Evolutionary conservation across 1,140 invertebrate species (phyloP), one percentile per base, ranked within the genome.

Genomic region (Brachionus paranguensis): DNA sequence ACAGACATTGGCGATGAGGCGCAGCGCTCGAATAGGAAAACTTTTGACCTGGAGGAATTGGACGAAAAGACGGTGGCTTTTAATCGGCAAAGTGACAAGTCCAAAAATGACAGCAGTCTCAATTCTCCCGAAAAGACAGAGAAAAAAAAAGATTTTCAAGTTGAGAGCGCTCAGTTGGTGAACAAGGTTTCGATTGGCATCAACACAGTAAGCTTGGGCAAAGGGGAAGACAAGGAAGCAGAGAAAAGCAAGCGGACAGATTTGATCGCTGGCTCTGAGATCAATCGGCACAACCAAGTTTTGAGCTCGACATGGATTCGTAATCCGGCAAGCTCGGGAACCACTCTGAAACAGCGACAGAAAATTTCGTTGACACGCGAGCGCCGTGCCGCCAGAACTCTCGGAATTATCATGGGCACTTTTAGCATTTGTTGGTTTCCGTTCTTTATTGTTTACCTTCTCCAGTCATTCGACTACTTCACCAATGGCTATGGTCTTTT

Each of bases 371-470:
- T 97, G 84, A 97, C 98, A 85, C 96, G 98, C 87, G 97, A 99
- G 90, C 95, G 98, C 86, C 91, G 97, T 74, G 97, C 97, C 0
- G 99, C 97, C 0, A 91, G 99, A 4, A 97, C 99, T 84, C 90
- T 99, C 68, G 97, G 97, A 45, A 92, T 99, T 68, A 99, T 99
- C 85, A 98, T 99, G 95, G 96, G 96, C 79, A 96, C 96, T 84
- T 99, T 99, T 89, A 99, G 99, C 86, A 93, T 96, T 47, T 98
- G 96, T 87, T 99, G 98, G 97, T 91, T 99, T 86, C 98, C 97
- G 0, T 99, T 99, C 90, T 99, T 99, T 92, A 95, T 94, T 7
- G 93, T 96, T 91, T 97, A 97, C 88, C 74, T 84, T 33, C 65
- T 84, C 8, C 60, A 84, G 53, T 84, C 81, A 5, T 84, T 70